Percentiles rank a stretch among this genome's conserved stretches.
Evolutionary conservation across 2,888 invertebrate genomes (phyloP).

Genomic region (Monochamus alternatus): DNA sequence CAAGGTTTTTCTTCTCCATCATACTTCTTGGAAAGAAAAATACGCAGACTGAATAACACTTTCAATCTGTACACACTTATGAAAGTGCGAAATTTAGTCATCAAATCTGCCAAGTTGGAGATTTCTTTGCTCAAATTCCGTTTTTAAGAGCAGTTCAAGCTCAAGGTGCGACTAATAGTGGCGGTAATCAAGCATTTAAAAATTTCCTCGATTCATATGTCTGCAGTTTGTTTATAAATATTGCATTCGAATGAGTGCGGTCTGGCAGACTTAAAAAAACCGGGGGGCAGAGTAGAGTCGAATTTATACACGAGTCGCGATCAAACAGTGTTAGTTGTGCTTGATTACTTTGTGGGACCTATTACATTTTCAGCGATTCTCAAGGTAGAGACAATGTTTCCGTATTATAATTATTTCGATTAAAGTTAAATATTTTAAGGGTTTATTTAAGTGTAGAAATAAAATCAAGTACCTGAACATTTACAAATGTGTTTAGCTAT

Average conservation of each 20-base stretch:
- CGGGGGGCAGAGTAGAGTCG: conserved; percentile 7
- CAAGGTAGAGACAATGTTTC: conserved; percentile 18
- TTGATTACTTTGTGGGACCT: conserved; percentile 14
- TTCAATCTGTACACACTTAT: no score
- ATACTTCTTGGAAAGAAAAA: no score
- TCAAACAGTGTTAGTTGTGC: conserved; percentile 11
- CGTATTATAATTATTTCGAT: not conserved
- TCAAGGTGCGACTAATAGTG: no score
- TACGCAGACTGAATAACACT: no score
- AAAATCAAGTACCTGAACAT: no score
- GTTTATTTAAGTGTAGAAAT: no score
- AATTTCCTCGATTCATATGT: not conserved
- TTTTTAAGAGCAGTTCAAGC: no score
- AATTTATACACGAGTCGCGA: conserved; percentile 19
- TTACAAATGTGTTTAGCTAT: no score
- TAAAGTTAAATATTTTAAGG: not conserved
- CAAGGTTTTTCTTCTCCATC: no score
- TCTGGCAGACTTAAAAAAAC: not conserved
- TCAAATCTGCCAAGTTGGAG: no score
- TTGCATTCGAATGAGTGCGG: not conserved
- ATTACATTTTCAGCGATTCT: not conserved
- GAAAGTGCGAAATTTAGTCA: no score
- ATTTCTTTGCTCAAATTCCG: no score
- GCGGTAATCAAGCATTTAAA: not conserved
- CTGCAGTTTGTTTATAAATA: conserved; percentile 29